Evolutionary conservation across 2,888 invertebrate species (phyloP).

Genomic region (Pogonocherus hispidulus): DNA sequence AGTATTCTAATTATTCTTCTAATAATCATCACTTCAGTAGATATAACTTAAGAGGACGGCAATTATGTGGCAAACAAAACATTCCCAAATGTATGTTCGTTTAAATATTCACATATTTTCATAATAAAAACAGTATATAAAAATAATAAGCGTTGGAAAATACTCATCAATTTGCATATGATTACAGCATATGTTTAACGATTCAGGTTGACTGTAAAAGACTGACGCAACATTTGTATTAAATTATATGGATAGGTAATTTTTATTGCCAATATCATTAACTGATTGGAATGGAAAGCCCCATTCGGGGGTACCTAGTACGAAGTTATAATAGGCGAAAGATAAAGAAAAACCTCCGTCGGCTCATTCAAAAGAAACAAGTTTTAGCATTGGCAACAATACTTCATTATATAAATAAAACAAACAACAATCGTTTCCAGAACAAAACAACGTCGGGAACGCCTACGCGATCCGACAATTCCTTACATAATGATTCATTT

Average conservation of each 20-base stretch:
- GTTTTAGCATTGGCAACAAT: constrained; percentile 24
- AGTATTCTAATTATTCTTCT: too few relatives aligned
- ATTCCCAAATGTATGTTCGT: too few relatives aligned
- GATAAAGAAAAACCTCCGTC: neutral
- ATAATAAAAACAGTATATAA: too few relatives aligned
- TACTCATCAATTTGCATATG: too few relatives aligned
- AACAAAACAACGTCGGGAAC: constrained; percentile 40
- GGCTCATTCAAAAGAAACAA: constrained; percentile 5
- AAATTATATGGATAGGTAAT: neutral
- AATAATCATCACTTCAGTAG: too few relatives aligned
- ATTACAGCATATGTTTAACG: too few relatives aligned
- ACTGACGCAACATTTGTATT: neutral
- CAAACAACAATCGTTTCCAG: constrained; percentile 31
- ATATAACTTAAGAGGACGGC: too few relatives aligned
- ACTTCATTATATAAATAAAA: constrained; percentile 29
- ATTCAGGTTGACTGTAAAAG: too few relatives aligned
- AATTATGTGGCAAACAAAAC: too few relatives aligned
- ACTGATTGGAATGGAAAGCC: neutral
- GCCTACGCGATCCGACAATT: constrained; percentile 8
- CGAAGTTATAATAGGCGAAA: neutral
- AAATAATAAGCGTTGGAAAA: too few relatives aligned
- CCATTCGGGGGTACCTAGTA: neutral
- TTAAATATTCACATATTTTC: too few relatives aligned
- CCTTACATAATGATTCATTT: constrained; percentile 30
- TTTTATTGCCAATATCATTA: neutral